Evolutionary conservation across 2,888 invertebrate genomes (phyloP).

Genomic region (Dryomyza anilis): DNA sequence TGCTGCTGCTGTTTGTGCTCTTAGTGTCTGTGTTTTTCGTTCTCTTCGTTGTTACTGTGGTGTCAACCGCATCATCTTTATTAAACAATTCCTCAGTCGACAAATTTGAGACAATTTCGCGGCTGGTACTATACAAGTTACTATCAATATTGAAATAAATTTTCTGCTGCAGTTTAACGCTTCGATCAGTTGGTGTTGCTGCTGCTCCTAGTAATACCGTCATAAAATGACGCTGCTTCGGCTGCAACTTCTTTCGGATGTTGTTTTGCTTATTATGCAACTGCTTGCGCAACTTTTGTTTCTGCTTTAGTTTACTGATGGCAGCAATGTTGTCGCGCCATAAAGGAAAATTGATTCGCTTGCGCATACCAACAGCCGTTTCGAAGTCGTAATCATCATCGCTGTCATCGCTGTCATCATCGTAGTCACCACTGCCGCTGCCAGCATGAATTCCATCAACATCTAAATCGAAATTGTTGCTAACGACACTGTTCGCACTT

Average conservation of each 20-base stretch:
- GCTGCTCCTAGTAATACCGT: background rate
- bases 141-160: background rate
- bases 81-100: constrained; percentile 2
- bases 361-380: constrained; percentile 26
- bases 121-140: constrained; percentile 33
- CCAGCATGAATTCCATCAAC: constrained; percentile 16
- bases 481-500: background rate
- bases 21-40: no score
- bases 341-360: constrained; percentile 30
- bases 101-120: constrained; percentile 33
- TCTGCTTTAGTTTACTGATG: background rate
- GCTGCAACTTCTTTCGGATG: background rate
- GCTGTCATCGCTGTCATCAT: constrained; percentile 23
- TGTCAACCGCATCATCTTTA: no score
- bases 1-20: background rate
- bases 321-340: constrained; percentile 2
- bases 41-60: no score
- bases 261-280: background rate
- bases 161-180: background rate
- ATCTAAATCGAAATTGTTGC: constrained; percentile 18
- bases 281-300: background rate
- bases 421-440: constrained; percentile 43
- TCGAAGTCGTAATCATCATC: constrained; percentile 15
- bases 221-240: no score
- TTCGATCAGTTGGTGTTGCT: background rate